Base-by-base conservation (phyloP, 1,140 invertebrate genomes). In the Lanistes nyassanus region DNA sequence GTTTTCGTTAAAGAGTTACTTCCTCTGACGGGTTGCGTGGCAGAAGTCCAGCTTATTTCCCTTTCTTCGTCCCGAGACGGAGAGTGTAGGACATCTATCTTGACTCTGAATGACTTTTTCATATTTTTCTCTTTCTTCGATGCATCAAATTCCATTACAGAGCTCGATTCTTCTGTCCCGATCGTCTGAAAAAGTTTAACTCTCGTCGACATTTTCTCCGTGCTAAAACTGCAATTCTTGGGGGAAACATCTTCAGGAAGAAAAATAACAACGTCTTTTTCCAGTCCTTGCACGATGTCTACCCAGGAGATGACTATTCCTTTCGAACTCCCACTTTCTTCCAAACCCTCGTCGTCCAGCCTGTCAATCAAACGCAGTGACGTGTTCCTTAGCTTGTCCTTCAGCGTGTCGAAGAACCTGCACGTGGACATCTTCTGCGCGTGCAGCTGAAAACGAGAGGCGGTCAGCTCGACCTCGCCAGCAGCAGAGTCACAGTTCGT, bases 231-330 rank as follows among this genome's bases (percentile, higher is more conserved):
- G 2, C 9, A 47, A 13, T 47, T 16, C 19, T 47, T 47, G 2
- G 42, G 0, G 1, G 42, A 47, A 1, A 58, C 36, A 16, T 64
- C 60, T 19, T 29, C 60, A 19, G 60, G 60, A 2, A 64, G 60
- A 29, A 64, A 64, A 31, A 64, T 16, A 34, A 64, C 60, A 64
- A 64, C 60, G 16, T 64, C 60, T 29, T 36, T 64, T 34, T 64
- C 60, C 29, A 64, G 60, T 29, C 60, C 60, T 31, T 64, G 60
- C 5, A 64, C 19, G 16, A 4, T 16, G 29, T 64, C 60, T 6
- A 31, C 29, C 60, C 60, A 64, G 19, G 60, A 29, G 23, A 64
- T 29, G 16, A 64, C 2, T 3, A 64, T 64, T 36, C 31, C 36
- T 4, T 64, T 34, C 23, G 29, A 64, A 21, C 29, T 21, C 1